Conservation (phyloP, 2,888 invertebrate genomes). For the Pyrrhia umbra region DNA sequence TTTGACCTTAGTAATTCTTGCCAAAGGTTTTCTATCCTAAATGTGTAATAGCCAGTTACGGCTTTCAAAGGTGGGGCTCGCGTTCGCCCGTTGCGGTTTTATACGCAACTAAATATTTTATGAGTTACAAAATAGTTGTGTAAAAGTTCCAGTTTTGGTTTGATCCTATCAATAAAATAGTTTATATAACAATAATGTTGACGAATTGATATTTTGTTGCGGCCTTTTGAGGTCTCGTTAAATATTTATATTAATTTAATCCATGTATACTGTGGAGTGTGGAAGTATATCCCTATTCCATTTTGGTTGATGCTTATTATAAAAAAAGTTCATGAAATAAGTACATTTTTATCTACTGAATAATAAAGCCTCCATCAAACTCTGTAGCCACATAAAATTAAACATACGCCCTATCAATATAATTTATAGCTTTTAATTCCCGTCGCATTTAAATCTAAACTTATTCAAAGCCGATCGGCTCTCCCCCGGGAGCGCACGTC, state of each 20-base stretch:
- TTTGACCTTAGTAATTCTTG: constrained; percentile 89
- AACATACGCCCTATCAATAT: constrained; percentile 7
- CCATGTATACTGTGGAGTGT: neutral
- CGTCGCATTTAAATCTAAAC: constrained; percentile 40
- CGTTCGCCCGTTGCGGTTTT: constrained; percentile 83
- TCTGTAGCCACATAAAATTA: neutral
- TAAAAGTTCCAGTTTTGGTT: constrained; percentile 76
- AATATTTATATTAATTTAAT: constrained; percentile 8
- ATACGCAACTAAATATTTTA: constrained; percentile 87
- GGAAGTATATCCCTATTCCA: neutral
- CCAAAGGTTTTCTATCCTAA: constrained; percentile 85
- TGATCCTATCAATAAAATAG: constrained; percentile 74
- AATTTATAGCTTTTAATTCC: constrained; percentile 38
- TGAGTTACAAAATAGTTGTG: constrained; percentile 86
- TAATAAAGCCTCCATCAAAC: neutral
- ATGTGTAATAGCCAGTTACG: constrained; percentile 83
- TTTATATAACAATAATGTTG: constrained; percentile 61
- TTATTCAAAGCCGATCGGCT: constrained; percentile 28
- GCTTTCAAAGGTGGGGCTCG: constrained; percentile 83
- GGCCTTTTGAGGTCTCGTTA: constrained; percentile 11
- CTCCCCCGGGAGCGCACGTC: constrained; percentile 13
- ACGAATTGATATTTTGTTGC: constrained; percentile 50
- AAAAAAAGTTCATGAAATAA: neutral
- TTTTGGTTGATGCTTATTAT: neutral
- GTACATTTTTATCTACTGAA: neutral